Evolutionary conservation across 1,140 invertebrate species (phyloP).

Genomic region (Tetragnatha versicolor): DNA sequence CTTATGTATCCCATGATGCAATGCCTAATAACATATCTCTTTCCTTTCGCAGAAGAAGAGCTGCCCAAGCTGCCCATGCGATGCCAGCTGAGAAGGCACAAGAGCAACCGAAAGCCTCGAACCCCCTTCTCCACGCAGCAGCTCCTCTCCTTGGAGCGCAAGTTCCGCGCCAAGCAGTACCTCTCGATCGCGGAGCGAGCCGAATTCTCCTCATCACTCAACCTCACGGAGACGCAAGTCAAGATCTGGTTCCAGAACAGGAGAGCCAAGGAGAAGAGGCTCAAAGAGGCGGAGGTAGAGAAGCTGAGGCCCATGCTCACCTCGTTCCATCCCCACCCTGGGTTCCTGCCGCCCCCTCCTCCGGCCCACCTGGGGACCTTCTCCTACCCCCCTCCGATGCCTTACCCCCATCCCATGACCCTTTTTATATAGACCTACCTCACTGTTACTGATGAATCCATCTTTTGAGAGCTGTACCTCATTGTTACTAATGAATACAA

Average conservation of each 20-base stretch:
- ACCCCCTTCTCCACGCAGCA: slow-evolving; percentile 98
- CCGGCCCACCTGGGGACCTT: slow-evolving; percentile 28
- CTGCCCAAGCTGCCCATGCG: slow-evolving; percentile 68
- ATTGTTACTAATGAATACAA: too few species aligned
- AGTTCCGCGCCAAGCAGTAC: slow-evolving; percentile 96
- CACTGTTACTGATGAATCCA: too few species aligned
- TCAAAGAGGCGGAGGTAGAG: slow-evolving; percentile 65
- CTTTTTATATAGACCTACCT: too few species aligned
- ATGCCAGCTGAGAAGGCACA: slow-evolving; percentile 92
- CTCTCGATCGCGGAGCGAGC: slow-evolving; percentile 94
- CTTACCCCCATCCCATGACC: slow-evolving; percentile 1
- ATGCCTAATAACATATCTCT: too few species aligned
- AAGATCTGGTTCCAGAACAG: slow-evolving; percentile 67
- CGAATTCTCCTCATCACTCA: slow-evolving; percentile 91
- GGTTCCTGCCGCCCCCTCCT: slow-evolving; percentile 4
- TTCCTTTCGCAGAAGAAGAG: slow-evolving; percentile 40
- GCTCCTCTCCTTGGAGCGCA: slow-evolving; percentile 90
- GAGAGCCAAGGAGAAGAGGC: slow-evolving; percentile 67
- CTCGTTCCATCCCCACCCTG: slow-evolving; percentile 11
- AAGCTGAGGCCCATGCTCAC: slow-evolving; percentile 61
- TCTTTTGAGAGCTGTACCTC: too few species aligned
- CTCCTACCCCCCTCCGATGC: not conserved
- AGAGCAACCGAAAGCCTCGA: slow-evolving; percentile 95
- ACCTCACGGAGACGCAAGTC: slow-evolving; percentile 87
- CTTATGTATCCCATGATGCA: too few species aligned